Conservation (phyloP, 2,113 vertebrate species). For the Rattus rattus region DNA sequence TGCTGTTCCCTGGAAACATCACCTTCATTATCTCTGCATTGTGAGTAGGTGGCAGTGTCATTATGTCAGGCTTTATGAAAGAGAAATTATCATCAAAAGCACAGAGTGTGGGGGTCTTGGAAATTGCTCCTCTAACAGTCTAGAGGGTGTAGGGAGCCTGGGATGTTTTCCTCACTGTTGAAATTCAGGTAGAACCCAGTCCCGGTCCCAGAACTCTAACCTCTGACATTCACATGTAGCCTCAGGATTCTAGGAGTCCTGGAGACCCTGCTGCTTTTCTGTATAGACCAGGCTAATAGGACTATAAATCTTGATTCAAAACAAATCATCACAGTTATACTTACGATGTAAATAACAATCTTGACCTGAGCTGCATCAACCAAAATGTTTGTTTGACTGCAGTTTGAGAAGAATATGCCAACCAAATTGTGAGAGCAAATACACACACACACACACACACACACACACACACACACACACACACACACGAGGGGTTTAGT, state of each 20-base stretch:
- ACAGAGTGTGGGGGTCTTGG: not conserved
- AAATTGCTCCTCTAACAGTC: slow-evolving; percentile 4
- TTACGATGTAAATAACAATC: not conserved
- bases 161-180: not conserved
- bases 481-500: not conserved
- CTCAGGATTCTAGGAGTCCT: too few species aligned
- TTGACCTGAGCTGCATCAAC: not conserved
- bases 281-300: not conserved
- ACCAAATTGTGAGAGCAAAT: not conserved
- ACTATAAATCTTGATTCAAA: not conserved
- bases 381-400: not conserved
- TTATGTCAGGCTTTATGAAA: slow-evolving; percentile 68
- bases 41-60: slow-evolving; percentile 56
- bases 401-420: not conserved
- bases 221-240: rapidly evolving
- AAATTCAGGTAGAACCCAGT: not conserved
- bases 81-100: slow-evolving; percentile 55
- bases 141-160: not conserved
- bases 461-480: not conserved
- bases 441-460: not conserved
- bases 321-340: not conserved
- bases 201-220: not conserved
- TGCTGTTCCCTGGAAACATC: slow-evolving; percentile 6
- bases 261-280: not conserved
- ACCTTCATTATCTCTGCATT: slow-evolving; percentile 47